Evolutionary conservation across 64 coral and sea anemone species (phyloP), one percentile per base, ranked within the genome.

Genomic region (Trachythela sp.): DNA sequence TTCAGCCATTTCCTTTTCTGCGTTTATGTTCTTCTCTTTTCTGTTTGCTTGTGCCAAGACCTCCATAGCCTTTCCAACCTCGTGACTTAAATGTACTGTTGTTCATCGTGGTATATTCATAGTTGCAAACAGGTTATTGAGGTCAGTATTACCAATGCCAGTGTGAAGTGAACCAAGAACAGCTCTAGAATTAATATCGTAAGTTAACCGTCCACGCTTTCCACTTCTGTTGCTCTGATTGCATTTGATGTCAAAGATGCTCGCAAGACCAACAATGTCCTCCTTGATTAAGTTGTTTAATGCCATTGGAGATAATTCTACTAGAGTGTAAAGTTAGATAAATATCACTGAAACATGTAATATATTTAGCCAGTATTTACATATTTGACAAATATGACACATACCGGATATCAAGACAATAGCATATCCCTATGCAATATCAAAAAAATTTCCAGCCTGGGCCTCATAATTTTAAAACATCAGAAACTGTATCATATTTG

Each of bases 91-190:
- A 92, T 22, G 88, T 88, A 26, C 39, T 60, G 35, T 54, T 29
- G 36, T 86, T 92, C 4, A 92, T 86, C 31, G 93, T 3, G 93
- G 93, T 15, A 92, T 49, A 70, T 94, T 94, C 48, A 94, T 68
- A 39, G 92, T 92, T 9, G 93, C 84, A 22, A 91, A 45, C 13
- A 91, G 14, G 42, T 88, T 92, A 58, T 85, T 89, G 4, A 92
- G 18, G 33, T 94, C 86, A 0, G 87, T 89, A 9, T 91, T 14
- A 32, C 93, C 86, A 86, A 94, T 91, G 20, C 93, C 89, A 51
- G 43, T 18, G 83, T 94, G 87, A 1, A 94, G 72, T 33, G 86
- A 92, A 4, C 70, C 90, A 32, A 94, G 90, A 24, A 68, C 93
- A n/a, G 84, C 87, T 45, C 54, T 68, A 89, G 20, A 89, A 54